A percentile compares a stretch with the other conserved stretches of the same genome.
These are phyloP conservation scores for Pelecanus crispus DNA, from an alignment of 2,113 vertebrate species.

Conservation along the genomic window DNA sequence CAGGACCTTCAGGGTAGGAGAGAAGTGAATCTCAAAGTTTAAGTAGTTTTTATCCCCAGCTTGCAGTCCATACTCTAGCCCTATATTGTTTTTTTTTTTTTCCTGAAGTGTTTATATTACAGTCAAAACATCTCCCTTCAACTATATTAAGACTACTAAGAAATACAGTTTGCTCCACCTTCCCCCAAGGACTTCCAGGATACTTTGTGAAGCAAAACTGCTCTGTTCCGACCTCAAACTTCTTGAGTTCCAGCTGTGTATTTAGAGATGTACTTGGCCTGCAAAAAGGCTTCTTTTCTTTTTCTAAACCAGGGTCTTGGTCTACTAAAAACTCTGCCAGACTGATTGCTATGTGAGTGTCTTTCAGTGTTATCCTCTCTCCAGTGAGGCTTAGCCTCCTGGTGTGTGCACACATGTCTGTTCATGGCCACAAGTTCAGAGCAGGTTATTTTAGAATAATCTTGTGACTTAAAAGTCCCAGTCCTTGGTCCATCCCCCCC, in stretches of 20 bases:
- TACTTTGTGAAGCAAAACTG: not conserved
- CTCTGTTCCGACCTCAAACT: not conserved
- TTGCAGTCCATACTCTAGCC: not conserved
- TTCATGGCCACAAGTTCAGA: not conserved
- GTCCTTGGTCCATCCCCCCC: not conserved
- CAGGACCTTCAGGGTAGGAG: not conserved
- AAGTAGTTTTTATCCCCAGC: not conserved
- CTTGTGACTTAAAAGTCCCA: not conserved
- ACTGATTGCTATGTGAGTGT: not conserved
- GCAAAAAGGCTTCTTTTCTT: not conserved
- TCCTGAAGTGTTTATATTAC: not conserved
- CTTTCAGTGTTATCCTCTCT: not conserved
- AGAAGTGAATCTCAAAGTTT: not conserved
- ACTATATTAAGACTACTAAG: not conserved
- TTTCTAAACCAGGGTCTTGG: not conserved
- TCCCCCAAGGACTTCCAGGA: not conserved
- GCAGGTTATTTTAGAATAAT: not conserved
- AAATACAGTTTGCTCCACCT: not conserved
- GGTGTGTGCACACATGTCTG: not conserved
- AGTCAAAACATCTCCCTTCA: not conserved
- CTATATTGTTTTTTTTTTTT: not conserved
- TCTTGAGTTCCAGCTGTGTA: not conserved
- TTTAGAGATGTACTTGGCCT: not conserved
- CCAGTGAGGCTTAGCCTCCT: not conserved
- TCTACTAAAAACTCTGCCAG: not conserved